A percentile compares a stretch with the other conserved stretches of the same genome.
Evolutionary conservation across 2,888 invertebrate genomes (phyloP).

Genomic region (Amblyjoppa proteus): DNA sequence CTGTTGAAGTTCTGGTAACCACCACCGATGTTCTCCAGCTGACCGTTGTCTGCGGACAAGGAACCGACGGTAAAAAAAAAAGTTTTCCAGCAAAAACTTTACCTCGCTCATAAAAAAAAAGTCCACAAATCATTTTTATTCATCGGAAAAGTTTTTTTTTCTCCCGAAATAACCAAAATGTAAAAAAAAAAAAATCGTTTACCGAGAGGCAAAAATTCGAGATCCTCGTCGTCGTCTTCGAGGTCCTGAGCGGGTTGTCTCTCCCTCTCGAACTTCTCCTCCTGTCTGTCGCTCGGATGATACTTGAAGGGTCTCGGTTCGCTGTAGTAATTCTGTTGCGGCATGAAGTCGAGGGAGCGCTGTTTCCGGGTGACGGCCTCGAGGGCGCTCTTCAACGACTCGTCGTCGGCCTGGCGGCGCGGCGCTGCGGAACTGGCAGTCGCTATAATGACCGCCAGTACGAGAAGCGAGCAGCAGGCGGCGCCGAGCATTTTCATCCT

Average conservation of each 20-base stretch:
- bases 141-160: too few species aligned
- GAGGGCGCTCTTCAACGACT: slow-evolving; percentile 85
- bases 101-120: too few species aligned
- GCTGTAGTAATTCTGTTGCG: slow-evolving; percentile 77
- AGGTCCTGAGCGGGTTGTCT: slow-evolving; percentile 67
- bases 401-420: slow-evolving; percentile 78
- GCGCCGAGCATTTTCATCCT: slow-evolving; percentile 61
- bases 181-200: slow-evolving; percentile 20
- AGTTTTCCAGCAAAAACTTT: neutral
- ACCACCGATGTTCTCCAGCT: slow-evolving; percentile 84
- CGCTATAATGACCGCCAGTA: slow-evolving; percentile 47
- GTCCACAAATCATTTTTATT: too few species aligned
- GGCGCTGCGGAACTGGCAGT: slow-evolving; percentile 66
- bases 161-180: too few species aligned
- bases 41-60: slow-evolving; percentile 80
- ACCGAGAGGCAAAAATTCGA: slow-evolving; percentile 79
- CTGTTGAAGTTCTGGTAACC: slow-evolving; percentile 82
- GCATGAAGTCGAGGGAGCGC: slow-evolving; percentile 77
- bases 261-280: slow-evolving; percentile 74
- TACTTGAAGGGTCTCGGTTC: slow-evolving; percentile 79
- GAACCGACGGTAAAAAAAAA: neutral
- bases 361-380: slow-evolving; percentile 85
- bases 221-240: slow-evolving; percentile 72
- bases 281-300: slow-evolving; percentile 71
- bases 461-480: slow-evolving; percentile 29